Evolutionary conservation across 2,888 invertebrate genomes (phyloP), one percentile per base, ranked within the genome.

Genomic region (Neoascia interrupta): DNA sequence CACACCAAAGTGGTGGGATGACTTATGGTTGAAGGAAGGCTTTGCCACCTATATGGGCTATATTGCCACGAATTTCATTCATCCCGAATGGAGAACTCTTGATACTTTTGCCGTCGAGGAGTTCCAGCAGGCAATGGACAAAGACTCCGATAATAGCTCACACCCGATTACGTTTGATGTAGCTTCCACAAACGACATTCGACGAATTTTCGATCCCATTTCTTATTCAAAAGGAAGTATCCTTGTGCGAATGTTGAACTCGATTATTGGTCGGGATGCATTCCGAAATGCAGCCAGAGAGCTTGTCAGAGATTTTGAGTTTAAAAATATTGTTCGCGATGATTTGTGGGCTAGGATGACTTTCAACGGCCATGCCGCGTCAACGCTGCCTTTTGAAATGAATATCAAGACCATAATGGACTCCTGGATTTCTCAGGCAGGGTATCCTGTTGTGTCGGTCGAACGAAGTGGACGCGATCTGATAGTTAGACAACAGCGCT

Each of bases 171-270:
- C 92, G 1, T 91, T 92, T 49, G 89, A 91, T 47, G 92, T 94
- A 1, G 89, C 89, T 23, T 90, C 92, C 66, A 91, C 91, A 11
- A 90, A 89, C 64, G 91, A 92, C 85, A 93, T 94, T 47, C 87
- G 90, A 26, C 92, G 93, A 84, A 91, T 93, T 43, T 94, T 94
- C 84, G 93, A 94, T 86, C 89, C 90, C 5, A 93, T 94, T 58
- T 92, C 93, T n/a, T 94, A 94, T 85, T 90, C 91, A 18, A 94
- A 94, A 89, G 92, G 94, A 34, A 92, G 94, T 0, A 91, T 93
- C 4, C 88, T 95, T 1, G 90, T 95, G 69, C 89, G 93, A 76
- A 95, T 95, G 94, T 91, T 95, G 89, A 90, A 91, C 82, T 90
- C 92, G 79, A 92, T 93, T 84, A 89, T 94, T 8, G 94, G 94